Base-by-base conservation (phyloP, 2,888 invertebrate species). In the Antheraea yamamai region DNA sequence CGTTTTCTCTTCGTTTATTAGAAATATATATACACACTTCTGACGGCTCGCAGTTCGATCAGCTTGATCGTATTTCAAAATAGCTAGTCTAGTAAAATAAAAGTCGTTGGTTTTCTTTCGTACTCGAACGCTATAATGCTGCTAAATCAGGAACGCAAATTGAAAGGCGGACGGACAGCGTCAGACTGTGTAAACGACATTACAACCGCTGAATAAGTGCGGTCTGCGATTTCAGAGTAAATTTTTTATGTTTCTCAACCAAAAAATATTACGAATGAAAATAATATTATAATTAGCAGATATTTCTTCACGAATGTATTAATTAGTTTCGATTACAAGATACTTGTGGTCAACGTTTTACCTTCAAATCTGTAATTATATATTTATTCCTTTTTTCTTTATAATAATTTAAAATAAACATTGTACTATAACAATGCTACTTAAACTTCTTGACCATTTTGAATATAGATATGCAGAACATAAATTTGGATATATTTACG, bases 71-170 rank as follows among this genome's bases (percentile, higher is more conserved):
- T 14, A 30, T 26, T 26, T 6, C 0, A 14, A 30, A 26, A 66
- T 30, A 12, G 6, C 64, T 16, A 16, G 64, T 30, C 30, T 16
- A 30, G 30, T 14, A 30, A 4, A 66, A 30, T 66, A 66, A 6
- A 30, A 66, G 30, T 64, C 26, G 14, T 23, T 26, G 64, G 64
- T 64, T 16, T 10, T 64, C 64, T 64, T 23, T 64, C 26, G 64
- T 30, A 30, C 16, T 16, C 6, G 16, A 66, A 66, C 16, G 26
- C 26, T 30, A 47, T 47, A 66, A 26, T 30, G 47, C 75, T 78
- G 79, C 82, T 85, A 87, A 86, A 86, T 87, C 83, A 81, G 83
- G 81, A 82, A 81, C 80, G 79, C 77, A 78, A 85, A 87, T 82
- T 88, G 87, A 87, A 85, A 81, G 78, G 30, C 52, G 76, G 78